Base-by-base conservation (phyloP, 2,113 vertebrate species). In the Synchiropus splendidus region DNA sequence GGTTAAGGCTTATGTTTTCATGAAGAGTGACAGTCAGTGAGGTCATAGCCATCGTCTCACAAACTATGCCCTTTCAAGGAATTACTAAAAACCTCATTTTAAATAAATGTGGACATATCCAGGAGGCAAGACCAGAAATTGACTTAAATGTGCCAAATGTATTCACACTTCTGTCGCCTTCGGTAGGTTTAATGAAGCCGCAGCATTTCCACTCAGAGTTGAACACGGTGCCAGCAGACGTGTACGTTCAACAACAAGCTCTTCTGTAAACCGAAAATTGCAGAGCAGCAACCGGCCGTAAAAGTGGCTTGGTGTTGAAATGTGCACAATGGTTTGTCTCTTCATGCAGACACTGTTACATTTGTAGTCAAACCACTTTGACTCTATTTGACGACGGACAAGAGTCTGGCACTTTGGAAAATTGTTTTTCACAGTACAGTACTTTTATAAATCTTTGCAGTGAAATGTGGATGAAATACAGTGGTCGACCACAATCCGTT, bases 21-120 rank as follows among this genome's bases (percentile, higher is more conserved):
- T 48, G 57, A 61, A 58, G 76, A 80, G 75, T 67, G 72, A 79
- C 64, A 66, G 63, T 80, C 69, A 70, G 68, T 61, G 58, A 85
- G 84, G 84, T 85, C 80, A 82, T 74, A 80, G 85, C 80, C 82
- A 83, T 86, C 81, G 78, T 72, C 59, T 68, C 62, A n/a, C n/a
- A n/a, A n/a, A n/a, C 21, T 27, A 27, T 8, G 21, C 70, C 72
- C 63, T 72, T 61, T 57, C 82, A 83, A 78, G 72, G 71, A 81
- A 85, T 84, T 77, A 66, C 81, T 83, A 83, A 81, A 79, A 67
- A 57, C 49, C 79, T 82, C 83, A 75, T 81, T 83, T 85, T 82
- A 82, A 85, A 85, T 85, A 84, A 86, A 27, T 8, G 21, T 27
- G 21, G 21, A 27, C 21, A 27, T 27, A 27, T 27, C 43, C 40